A percentile compares a stretch with the other conserved stretches of the same genome.
phyloP scores from a whole-genome alignment of 2,888 invertebrate genomes.

The Protonemura montana region DNA sequence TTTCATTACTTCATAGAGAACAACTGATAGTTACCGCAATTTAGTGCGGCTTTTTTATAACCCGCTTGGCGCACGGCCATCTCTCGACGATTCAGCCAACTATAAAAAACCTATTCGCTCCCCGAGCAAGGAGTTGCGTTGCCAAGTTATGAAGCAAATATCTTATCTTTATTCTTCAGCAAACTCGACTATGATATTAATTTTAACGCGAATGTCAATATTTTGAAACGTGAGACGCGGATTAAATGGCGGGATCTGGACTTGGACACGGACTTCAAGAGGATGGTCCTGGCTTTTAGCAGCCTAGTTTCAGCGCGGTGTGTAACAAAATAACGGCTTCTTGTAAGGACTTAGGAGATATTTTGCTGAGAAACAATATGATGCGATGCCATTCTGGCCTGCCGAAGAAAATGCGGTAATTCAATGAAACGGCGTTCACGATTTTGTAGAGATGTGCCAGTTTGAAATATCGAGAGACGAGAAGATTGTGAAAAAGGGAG shows the following conservation, averaged over 20 bases:
- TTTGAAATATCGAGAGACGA: neutral
- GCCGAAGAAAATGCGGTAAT: neutral
- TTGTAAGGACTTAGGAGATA: neutral
- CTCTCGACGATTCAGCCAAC: conserved; percentile 1
- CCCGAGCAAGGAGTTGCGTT: neutral
- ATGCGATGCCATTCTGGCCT: neutral
- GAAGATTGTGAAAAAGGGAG: neutral
- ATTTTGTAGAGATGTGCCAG: neutral
- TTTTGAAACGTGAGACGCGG: neutral
- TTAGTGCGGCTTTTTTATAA: conserved; percentile 17
- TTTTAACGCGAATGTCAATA: conserved; percentile 4
- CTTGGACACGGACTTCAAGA: neutral
- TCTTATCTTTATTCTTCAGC: conserved; percentile 31
- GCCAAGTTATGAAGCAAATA: conserved; percentile 35
- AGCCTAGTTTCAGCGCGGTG: neutral
- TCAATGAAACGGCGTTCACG: neutral
- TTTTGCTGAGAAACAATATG: neutral
- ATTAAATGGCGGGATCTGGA: neutral
- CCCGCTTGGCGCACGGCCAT: conserved; percentile 8
- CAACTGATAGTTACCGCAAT: conserved; percentile 26
- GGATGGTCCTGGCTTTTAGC: neutral
- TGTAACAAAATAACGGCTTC: neutral
- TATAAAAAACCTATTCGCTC: conserved; percentile 20
- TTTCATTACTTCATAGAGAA: conserved; percentile 12
- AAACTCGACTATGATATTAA: conserved; percentile 13